Evolutionary conservation across 2,797 vertebrate species (phyloP), one percentile per base, ranked within the genome.

Genomic region (Cryptoprocta ferox): DNA sequence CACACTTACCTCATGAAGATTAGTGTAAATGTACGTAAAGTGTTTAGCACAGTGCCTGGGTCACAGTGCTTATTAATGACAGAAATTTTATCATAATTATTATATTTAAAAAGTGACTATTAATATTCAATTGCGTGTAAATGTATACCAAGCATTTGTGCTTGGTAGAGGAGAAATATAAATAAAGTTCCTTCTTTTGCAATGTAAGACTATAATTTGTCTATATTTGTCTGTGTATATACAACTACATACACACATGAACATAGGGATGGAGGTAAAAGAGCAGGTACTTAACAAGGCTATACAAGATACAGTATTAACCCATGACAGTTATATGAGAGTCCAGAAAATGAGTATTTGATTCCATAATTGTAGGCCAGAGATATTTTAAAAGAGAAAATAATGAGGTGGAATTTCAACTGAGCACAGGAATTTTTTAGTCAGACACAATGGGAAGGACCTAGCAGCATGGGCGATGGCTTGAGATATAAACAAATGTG

Each of bases 391-490:
- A 80, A 59, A 75, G 59, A 93, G 71, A 93, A n/a, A 19, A 73
- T 48, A 56, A 48, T 5, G 7, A 45, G 48, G 3, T 48, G 10
- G 21, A 76, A 48, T 32, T 63, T 90, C n/a, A 61, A 59, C 37
- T 1, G 32, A 0, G 1, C 4, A 21, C 1, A 28, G 59, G 26
- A 53, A 0, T 19, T n/a, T 39, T 73, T 50, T 4, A 39, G 32
- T n/a, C 53, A n/a, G 26, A n/a, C n/a, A 48, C 9, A 21, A 5
- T 37, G 2, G 3, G 61, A 15, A 16, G 28, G 21, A 75, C 12
- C 24, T 0, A 39, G 24, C 5, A 61, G 16, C 4, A 24, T n/a
- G 13, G 39, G 42, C 14, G 26, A 21, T 63, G n/a, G 13, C 11
- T 42, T 59, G 42, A 48, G 12, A 56, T n/a, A 6, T 45, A n/a